These are phyloP conservation scores for Halictus rubicundus DNA, from an alignment of 1,140 invertebrate species.

Conservation along the genomic window DNA sequence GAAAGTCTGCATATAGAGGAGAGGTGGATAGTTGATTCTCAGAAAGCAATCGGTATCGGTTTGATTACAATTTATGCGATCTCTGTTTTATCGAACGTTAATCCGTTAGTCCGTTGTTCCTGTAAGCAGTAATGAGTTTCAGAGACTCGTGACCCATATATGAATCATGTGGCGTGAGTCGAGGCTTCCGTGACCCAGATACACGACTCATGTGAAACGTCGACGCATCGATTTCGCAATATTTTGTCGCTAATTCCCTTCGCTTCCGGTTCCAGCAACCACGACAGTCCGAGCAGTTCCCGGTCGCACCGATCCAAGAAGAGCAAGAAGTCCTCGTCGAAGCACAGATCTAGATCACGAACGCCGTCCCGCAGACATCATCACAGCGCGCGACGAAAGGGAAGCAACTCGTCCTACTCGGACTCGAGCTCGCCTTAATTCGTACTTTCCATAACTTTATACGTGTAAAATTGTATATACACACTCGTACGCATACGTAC, in stretches of 20 bases:
- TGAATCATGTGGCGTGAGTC: background rate
- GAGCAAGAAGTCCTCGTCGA: conserved; percentile 75
- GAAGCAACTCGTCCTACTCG: conserved; percentile 74
- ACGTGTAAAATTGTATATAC: conserved; percentile 39
- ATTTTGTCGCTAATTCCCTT: background rate
- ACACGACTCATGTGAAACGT: background rate
- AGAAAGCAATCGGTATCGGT: background rate
- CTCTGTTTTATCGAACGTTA: background rate
- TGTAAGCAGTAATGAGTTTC: background rate
- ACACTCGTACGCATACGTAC: background rate
- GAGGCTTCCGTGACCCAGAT: background rate
- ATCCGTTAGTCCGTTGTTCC: background rate
- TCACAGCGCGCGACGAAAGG: conserved; percentile 66
- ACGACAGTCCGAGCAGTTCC: conserved; percentile 74
- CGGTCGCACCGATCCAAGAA: conserved; percentile 76
- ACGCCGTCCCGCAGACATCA: conserved; percentile 71
- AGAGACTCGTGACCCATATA: background rate
- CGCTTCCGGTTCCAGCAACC: conserved; percentile 63
- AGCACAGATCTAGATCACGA: conserved; percentile 74
- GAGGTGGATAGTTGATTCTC: background rate
- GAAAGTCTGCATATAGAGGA: background rate
- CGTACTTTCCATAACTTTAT: conserved; percentile 12
- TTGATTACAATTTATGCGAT: background rate
- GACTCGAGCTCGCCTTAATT: conserved; percentile 71
- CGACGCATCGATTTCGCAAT: background rate